Base-by-base conservation (phyloP, 2,113 vertebrate genomes). In the Origma solitaria region DNA sequence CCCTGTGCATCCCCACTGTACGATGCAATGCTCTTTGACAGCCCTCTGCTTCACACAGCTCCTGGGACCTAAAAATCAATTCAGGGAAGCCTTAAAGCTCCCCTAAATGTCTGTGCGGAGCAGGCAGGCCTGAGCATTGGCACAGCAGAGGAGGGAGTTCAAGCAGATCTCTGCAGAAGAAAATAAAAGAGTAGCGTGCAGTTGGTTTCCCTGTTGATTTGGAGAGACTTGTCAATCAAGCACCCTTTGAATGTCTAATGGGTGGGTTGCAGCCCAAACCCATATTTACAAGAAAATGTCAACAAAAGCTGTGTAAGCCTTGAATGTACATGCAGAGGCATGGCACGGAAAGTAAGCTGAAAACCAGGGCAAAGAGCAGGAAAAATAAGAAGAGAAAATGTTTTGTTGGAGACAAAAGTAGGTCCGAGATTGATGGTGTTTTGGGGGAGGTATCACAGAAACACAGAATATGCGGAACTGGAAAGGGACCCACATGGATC, bases 1-100 rank as follows among this genome's bases (percentile, higher is more conserved):
- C 47, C 53, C 40, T 3, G 3, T 5, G 1, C 4, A 4, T 37
- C 7, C 28, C 53, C 6, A 7, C 37, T 0, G 0, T 14, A 70
- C 81, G 14, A 31, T 1, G 1, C 33, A 35, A 40, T 2, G 19
- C 3, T 7, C 53, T 84, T 42, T 1, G 2, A 31, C 30, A 70
- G n/a, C 53, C 28, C 10, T 62, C 16, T 60, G 45, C 86, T 79
- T 62, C 69, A 49, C 35, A 62, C n/a, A 47, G 60, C 64, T 90
- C 40, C 30, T 49, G 40, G 37, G 15, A 72, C n/a, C 12, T 68
- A 53, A 65, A 88, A 83, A 54, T 31, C 82, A 27, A 69, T 9
- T 35, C 1, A 2, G 57, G 21, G 44, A 47, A 65, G 37, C 35
- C 69, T 68, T 38, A 69, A 81, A 88, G 20, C 44, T 84, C 22